Evolutionary conservation across 2,113 vertebrate genomes (phyloP).

Genomic region (Hydrolagus affinis): DNA sequence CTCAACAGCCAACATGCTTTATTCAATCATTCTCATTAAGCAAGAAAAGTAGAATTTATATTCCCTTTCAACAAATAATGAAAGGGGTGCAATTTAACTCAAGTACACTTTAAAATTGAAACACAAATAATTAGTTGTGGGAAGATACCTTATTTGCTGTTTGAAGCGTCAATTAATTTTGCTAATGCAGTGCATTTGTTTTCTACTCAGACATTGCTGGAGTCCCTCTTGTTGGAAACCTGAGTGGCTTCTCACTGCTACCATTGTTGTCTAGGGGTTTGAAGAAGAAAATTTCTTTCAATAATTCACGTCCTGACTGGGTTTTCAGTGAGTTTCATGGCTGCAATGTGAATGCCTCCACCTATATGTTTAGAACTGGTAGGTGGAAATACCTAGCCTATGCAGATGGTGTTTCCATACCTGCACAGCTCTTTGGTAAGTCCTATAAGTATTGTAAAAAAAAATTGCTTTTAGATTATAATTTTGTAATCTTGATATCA

Average conservation of each 20-base stretch:
- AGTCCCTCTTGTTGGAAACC: constrained; percentile 51
- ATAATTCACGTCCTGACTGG: constrained; percentile 58
- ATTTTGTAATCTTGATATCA: neutral
- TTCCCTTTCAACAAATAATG: neutral
- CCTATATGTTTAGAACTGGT: constrained; percentile 78
- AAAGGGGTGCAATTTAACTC: neutral
- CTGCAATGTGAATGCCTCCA: constrained; percentile 81
- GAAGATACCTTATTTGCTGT: neutral
- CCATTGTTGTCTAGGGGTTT: constrained; percentile 49
- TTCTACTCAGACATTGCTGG: constrained; percentile 66
- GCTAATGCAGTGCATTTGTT: constrained; percentile 27
- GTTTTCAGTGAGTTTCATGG: constrained; percentile 89
- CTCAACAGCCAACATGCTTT: neutral
- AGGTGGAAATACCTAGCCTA: constrained; percentile 85
- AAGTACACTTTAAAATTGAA: neutral
- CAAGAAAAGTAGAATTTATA: neutral
- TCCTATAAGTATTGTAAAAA: neutral
- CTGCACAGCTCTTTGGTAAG: constrained; percentile 82
- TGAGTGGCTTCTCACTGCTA: constrained; percentile 78
- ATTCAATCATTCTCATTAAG: neutral
- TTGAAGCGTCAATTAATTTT: neutral
- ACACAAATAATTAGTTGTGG: neutral
- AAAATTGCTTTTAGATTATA: neutral
- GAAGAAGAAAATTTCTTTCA: neutral
- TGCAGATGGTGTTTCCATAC: constrained; percentile 65